These are phyloP conservation scores for Samia ricini DNA, from an alignment of 1,140 invertebrate species.

Conservation along the genomic window DNA sequence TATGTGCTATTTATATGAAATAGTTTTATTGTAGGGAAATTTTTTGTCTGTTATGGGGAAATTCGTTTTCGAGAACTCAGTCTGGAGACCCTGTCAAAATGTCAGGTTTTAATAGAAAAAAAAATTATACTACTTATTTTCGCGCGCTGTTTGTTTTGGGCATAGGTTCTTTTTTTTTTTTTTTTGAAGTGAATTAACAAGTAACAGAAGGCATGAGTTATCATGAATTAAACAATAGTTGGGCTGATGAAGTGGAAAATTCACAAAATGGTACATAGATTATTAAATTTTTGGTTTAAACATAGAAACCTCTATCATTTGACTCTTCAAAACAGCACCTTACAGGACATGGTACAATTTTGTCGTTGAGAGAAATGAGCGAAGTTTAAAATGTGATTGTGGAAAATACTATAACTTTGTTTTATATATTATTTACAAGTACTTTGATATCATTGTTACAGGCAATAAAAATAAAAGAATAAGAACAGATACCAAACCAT, in stretches of 20 bases:
- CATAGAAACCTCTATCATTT: too few species aligned
- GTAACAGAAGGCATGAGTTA: constrained; percentile 11
- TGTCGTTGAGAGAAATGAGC: too few species aligned
- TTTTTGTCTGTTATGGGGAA: too few species aligned
- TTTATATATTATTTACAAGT: neutral
- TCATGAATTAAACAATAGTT: constrained; percentile 13
- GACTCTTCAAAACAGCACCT: too few species aligned
- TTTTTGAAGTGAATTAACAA: neutral
- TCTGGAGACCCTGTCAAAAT: too few species aligned
- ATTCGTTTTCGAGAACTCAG: too few species aligned
- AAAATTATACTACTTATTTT: too few species aligned
- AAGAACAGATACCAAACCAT: neutral
- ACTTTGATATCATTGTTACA: neutral
- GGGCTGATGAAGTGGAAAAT: constrained; percentile 16
- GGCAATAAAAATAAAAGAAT: constrained; percentile 1
- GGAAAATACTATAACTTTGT: neutral
- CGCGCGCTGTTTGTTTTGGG: neutral
- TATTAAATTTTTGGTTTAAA: neutral
- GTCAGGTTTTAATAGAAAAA: too few species aligned
- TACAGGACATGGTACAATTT: too few species aligned
- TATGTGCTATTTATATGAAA: too few species aligned
- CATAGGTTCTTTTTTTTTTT: neutral
- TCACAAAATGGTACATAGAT: neutral
- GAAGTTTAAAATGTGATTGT: too few species aligned
- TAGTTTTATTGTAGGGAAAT: too few species aligned